Conservation (phyloP, 2,797 vertebrate genomes). For the Discoglossus pictus region DNA sequence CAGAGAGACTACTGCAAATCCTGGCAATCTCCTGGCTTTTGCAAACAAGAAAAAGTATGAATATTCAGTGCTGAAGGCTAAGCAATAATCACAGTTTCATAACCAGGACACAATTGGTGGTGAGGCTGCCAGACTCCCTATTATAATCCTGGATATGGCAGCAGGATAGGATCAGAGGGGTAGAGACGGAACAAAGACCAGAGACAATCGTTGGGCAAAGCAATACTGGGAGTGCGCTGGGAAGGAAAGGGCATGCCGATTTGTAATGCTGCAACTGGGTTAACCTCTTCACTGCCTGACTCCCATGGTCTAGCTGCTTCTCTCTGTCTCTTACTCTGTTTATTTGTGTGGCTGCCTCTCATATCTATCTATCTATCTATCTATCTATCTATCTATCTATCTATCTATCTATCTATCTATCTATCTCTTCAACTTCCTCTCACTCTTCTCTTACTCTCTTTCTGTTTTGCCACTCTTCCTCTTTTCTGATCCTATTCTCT, state of each 20-base stretch:
- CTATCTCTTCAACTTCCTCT: no score
- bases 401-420: no score
- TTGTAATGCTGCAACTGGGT: conserved; percentile 20
- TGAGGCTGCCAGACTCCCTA: conserved; percentile 33
- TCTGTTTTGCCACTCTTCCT: no score
- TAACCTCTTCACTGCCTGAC: background rate
- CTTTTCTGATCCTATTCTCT: no score
- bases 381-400: no score
- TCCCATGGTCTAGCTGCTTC: no score
- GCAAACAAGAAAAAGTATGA: conserved; percentile 47
- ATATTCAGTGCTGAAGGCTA: conserved; percentile 49
- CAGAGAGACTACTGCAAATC: conserved; percentile 38
- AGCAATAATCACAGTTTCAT: conserved; percentile 50
- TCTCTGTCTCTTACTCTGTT: no score
- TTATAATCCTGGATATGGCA: conserved; percentile 36
- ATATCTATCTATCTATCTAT: no score
- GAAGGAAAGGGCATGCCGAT: conserved; percentile 8
- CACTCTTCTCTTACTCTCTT: no score
- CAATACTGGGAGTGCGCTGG: background rate
- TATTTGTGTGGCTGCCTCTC: no score
- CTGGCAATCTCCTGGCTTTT: conserved; percentile 37
- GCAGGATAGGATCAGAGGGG: conserved; percentile 20
- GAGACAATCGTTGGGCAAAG: background rate
- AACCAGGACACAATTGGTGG: conserved; percentile 39
- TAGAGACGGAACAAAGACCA: conserved; percentile 21